Evolutionary conservation across 2,113 vertebrate species (phyloP), one percentile per base, ranked within the genome.

Genomic region (Malurus alboscapulatus): DNA sequence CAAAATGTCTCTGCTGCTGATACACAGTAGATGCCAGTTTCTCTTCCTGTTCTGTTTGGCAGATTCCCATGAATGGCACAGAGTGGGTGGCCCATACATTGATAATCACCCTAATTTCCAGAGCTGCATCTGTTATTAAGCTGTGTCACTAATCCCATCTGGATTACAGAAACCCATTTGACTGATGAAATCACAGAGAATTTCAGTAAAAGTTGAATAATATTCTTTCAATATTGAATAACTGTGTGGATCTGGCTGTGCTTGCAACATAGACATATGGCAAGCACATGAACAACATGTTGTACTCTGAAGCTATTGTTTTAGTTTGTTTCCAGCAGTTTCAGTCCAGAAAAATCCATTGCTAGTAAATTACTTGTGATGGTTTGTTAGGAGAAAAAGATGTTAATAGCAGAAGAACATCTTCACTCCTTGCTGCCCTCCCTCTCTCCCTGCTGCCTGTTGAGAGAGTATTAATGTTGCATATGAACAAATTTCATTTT

Each of bases 191-290:
- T 95, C 95, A 87, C 88, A 66, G 85, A 71, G 90, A 72, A 95
- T 97, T 97, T 97, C 94, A 96, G 95, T 96, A 96, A 92, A 97
- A 96, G 87, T 85, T 81, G 88, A 93, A 97, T 91, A 95, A 96
- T 97, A 96, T 83, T 97, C 96, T 96, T 96, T 96, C 94, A 96
- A 47, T 96, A 82, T 92, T 94, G 92, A 97, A 87, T 94, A 94
- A 92, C 93, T 92, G n/a, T 65, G 94, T 75, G 82, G 92, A 94
- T 90, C 94, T 97, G 97, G 95, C 96, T 84, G 73, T 68, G 88
- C 65, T 96, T 94, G 84, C 95, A 93, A 51, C 61, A 88, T 10
- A 87, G 78, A 79, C 97, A 97, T 97, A 97, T 97, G 97, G 97
- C 9, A 86, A 97, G 36, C 97, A 98, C 88, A 96, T 97, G 96